These are phyloP conservation scores for Denticeps clupeoides DNA, from an alignment of 2,797 vertebrate species.

Conservation along the genomic window DNA sequence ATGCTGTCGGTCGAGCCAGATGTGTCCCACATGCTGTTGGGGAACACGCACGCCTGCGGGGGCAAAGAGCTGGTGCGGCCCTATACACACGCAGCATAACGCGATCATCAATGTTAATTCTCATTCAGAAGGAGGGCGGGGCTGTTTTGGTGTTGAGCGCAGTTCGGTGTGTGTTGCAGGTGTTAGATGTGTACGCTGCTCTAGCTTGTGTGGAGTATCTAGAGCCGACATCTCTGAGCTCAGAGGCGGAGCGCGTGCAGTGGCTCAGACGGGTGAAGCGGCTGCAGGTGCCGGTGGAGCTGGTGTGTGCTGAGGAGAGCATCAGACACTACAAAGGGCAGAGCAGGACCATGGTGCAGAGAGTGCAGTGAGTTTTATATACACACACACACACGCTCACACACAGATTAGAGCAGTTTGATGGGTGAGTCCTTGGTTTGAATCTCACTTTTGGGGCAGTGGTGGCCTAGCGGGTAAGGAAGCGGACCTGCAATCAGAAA, in stretches of 20 bases:
- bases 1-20: constrained; percentile 65
- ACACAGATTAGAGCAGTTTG: too few relatives aligned
- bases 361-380: constrained; percentile 49
- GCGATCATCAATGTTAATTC: too few relatives aligned
- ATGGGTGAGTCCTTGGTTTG: too few relatives aligned
- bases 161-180: constrained; percentile 39
- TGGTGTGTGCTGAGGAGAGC: constrained; percentile 66
- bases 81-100: background rate
- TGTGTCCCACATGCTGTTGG: constrained; percentile 40
- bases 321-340: constrained; percentile 33
- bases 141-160: background rate
- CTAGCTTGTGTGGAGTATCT: constrained; percentile 70
- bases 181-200: constrained; percentile 70
- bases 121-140: too few relatives aligned
- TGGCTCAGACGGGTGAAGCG: constrained; percentile 79
- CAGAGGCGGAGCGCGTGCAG: constrained; percentile 33
- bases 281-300: constrained; percentile 73
- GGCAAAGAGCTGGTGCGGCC: constrained; percentile 46
- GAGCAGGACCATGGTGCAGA: constrained; percentile 40
- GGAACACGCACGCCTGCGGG: constrained; percentile 31
- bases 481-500: too few relatives aligned
- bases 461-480: too few relatives aligned
- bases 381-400: background rate
- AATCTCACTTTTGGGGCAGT: too few relatives aligned
- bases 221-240: constrained; percentile 43